Base-by-base conservation (phyloP, 2,797 vertebrate genomes). In the Sarcophilus harrisii region DNA sequence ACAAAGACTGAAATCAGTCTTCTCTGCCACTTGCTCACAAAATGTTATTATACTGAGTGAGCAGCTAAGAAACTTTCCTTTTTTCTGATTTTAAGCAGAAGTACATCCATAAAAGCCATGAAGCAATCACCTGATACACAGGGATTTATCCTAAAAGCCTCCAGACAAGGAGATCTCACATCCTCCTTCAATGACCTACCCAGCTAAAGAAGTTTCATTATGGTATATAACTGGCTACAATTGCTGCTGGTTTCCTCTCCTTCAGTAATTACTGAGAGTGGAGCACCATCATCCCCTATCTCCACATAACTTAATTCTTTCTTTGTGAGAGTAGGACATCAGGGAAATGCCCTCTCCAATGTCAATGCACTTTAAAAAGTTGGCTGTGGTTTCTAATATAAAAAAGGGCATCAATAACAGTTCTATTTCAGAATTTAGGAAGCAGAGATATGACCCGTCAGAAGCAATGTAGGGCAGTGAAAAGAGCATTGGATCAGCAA, bases 61-160 rank as follows among this genome's bases (percentile, higher is more conserved):
- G 38, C 81, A 93, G 2, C 18, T 54, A n/a, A 90, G 94, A 28
- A n/a, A 60, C 18, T 73, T 93, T 92, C 32, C 27, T 0, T 95
- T 87, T 45, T 30, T 62, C 92, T 95, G 58, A 92, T 94, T 93
- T 92, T 57, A 94, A 96, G 58, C 13, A 93, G 21, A 94, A 92
- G 91, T 54, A 55, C 55, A 95, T 3, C 29, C 92, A 91, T 58
- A 89, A 90, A 91, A 95, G 96, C 73, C 89, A 66, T 57, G 92
- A 94, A 96, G 90, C 29, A 27, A 4, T 6, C 0, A 49, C 0
- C 0, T 96, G 90, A n/a, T 5, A 96, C 38, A 66, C 91, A 57
- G 96, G 16, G 94, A 73, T 59, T 49, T 59, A 55, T 95, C 12
- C 14, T 94, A 89, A 95, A 92, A 91, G 5, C 14, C 94, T 95